Percentiles rank a stretch among this genome's conserved stretches.
phyloP scores from a whole-genome alignment of 2,797 vertebrate species.

The Phyllotis vaccarum region DNA sequence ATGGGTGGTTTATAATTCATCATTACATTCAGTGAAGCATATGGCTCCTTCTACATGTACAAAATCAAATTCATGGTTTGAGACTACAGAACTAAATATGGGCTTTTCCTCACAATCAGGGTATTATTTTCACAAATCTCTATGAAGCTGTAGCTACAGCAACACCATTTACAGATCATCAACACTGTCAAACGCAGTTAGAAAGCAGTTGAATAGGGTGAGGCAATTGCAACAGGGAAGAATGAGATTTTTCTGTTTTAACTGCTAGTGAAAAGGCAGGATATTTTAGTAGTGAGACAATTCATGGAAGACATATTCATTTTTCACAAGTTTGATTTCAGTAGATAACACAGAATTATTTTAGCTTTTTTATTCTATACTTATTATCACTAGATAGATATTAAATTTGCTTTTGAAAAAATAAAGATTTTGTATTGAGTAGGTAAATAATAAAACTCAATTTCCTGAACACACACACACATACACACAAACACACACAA shows the following conservation, averaged over 20 bases:
- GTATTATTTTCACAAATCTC: slow-evolving; percentile 68
- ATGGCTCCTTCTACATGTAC: slow-evolving; percentile 55
- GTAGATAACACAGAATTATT: neutral
- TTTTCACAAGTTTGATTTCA: slow-evolving; percentile 13
- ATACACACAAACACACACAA: neutral
- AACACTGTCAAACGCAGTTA: slow-evolving; percentile 54
- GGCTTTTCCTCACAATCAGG: neutral
- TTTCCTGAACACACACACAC: neutral
- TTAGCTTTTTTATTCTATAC: neutral
- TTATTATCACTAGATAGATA: neutral
- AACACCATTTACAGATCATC: slow-evolving; percentile 53
- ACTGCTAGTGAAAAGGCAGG: neutral
- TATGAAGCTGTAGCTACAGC: neutral
- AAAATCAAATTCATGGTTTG: slow-evolving; percentile 67
- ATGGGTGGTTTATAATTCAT: slow-evolving; percentile 68
- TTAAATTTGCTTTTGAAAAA: neutral
- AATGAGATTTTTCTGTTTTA: slow-evolving; percentile 34
- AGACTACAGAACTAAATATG: slow-evolving; percentile 43
- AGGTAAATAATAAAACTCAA: neutral
- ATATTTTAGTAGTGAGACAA: slow-evolving; percentile 29
- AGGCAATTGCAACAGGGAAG: neutral
- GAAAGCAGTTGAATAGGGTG: slow-evolving; percentile 39
- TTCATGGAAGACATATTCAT: neutral
- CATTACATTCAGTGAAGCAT: slow-evolving; percentile 70
- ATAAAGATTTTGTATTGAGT: neutral